Evolutionary conservation across 2,797 vertebrate genomes (phyloP).

Genomic region (Moxostoma hubbsi): DNA sequence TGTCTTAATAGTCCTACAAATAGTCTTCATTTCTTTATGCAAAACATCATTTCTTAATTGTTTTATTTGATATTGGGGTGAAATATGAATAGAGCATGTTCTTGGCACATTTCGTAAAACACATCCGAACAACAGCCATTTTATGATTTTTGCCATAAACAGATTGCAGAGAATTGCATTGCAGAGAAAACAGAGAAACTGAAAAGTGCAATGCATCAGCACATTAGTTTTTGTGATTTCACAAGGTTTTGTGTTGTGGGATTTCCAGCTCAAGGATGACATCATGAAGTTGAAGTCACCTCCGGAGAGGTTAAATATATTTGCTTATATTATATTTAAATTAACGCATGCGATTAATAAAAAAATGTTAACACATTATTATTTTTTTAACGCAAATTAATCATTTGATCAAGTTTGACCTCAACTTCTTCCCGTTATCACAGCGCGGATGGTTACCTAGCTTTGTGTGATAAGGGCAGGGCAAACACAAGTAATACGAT

Average conservation of each 20-base stretch:
- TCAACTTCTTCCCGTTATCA: too few species aligned
- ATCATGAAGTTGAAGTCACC: constrained; percentile 9
- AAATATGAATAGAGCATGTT: neutral
- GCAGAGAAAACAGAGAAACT: neutral
- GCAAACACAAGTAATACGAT: too few species aligned
- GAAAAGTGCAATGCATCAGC: neutral
- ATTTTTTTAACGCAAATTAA: too few species aligned
- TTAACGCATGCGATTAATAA: too few species aligned
- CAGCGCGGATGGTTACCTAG: too few species aligned
- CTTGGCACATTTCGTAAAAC: neutral
- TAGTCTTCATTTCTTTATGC: neutral
- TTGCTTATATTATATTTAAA: neutral
- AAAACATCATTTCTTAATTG: too few species aligned
- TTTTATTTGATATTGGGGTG: neutral
- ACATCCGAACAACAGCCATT: neutral
- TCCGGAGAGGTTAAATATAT: neutral
- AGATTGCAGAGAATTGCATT: too few species aligned
- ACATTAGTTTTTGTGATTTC: neutral
- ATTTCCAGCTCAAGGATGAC: neutral
- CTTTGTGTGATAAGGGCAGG: too few species aligned
- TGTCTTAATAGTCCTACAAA: too few species aligned
- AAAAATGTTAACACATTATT: too few species aligned
- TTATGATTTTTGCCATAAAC: neutral
- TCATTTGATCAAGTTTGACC: too few species aligned
- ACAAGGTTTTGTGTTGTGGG: neutral